Base-by-base conservation (phyloP, 2,113 vertebrate genomes). In the Eonycteris spelaea region DNA sequence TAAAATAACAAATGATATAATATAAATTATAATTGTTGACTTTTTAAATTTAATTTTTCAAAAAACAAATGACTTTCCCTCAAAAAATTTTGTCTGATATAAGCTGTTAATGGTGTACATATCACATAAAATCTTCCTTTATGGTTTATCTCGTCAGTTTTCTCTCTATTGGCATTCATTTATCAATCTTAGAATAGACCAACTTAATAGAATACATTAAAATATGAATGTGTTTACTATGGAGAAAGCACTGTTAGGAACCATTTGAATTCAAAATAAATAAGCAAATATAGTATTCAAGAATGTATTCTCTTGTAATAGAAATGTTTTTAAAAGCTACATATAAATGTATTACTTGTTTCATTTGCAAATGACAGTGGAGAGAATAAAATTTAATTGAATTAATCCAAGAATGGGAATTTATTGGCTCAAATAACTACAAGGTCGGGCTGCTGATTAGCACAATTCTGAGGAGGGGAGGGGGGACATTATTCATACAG, bases 21-120 rank as follows among this genome's bases (percentile, higher is more conserved):
- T n/a, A 0, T 82, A 57, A 61, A 57, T 71, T 53, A 21, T 14
- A 35, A 79, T 45, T 71, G 6, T 86, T 94, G 8, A 61, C 1
- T 43, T 95, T 86, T 79, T 80, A 7, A 90, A 74, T n/a, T 59
- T 80, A 90, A 40, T 45, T 73, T 95, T 96, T 88, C 3, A 43
- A 45, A 48, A 70, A 79, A 38, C 19, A 87, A 63, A 63, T 83
- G 9, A 73, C 12, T 95, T 68, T 65, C 6, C 5, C 14, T 79
- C 40, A 86, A 77, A 89, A 84, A 90, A 24, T 0, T 77, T 82
- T 33, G 7, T 73, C 30, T 21, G 22, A 24, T 84, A 73, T 87
- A 63, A 71, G 68, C 10, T 38, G 2, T 12, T 65, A 82, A 5
- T 21, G 22, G 16, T 28, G 24, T n/a, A 18, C 9, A 28, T 68